These are phyloP conservation scores for Anastrepha ludens DNA, from an alignment of 1,140 invertebrate genomes.

Conservation along the genomic window DNA sequence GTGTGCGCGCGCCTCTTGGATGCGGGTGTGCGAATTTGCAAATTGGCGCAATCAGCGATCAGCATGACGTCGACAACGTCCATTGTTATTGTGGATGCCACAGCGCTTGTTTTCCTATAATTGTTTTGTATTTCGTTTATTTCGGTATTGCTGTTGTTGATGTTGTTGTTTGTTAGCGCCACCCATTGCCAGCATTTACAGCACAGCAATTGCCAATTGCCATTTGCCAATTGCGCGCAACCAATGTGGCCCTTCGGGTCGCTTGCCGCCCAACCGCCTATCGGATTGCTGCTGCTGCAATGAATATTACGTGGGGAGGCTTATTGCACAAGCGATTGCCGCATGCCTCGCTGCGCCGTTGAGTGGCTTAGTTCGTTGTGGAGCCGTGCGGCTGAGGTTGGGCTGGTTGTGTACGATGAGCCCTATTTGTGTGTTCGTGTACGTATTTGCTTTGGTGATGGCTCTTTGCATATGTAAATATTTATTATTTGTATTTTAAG, in stretches of 20 bases:
- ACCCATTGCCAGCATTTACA: background rate
- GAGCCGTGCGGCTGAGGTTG: background rate
- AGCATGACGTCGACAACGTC: background rate
- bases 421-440: background rate
- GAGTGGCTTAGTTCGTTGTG: background rate
- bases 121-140: background rate
- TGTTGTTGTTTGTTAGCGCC: background rate
- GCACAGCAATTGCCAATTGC: background rate
- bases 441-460: background rate
- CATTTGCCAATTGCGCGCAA: background rate
- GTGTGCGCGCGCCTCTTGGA: background rate
- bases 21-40: constrained; percentile 2
- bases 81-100: background rate
- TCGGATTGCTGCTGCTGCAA: background rate
- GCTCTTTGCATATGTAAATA: background rate
- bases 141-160: background rate
- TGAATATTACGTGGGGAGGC: background rate
- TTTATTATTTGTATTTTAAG: background rate
- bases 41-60: constrained; percentile 21
- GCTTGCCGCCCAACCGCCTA: background rate
- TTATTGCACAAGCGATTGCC: constrained; percentile 43
- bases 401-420: background rate
- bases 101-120: too few species aligned
- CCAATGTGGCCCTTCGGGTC: background rate
- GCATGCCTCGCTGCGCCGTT: background rate